Evolutionary conservation across 2,888 invertebrate species (phyloP), one percentile per base, ranked within the genome.

Genomic region (Archips crataeganus): DNA sequence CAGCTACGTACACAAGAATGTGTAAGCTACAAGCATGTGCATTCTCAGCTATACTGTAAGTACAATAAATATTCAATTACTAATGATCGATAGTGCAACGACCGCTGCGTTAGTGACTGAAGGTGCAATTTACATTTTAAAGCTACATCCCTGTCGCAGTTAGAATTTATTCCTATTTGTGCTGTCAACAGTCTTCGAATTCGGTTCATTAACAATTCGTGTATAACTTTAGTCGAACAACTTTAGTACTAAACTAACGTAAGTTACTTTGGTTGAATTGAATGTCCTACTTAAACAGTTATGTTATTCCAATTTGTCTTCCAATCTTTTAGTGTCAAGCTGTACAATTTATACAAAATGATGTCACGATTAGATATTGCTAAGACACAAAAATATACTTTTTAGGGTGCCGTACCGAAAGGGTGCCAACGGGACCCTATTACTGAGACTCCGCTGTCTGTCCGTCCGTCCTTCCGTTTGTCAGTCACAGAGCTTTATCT

Each of bases 91-190:
- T 49, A 67, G 76, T 71, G 74, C 76, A 76, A 62, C 71, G 76
- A 70, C 76, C 76, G 75, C 11, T 49, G 49, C 47, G 39, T 39
- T 39, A 39, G 39, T n/a, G 54, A 66, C 60, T 36, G n/a, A 65
- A 70, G 67, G 54, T 64, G 63, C 74, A 77, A 80, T 81, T 81
- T 79, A 79, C 79, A 79, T 80, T 79, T 78, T 66, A 78, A 78
- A 79, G 74, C 75, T 71, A 65, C 59, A 77, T 75, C 67, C 77
- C 68, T 64, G 75, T 69, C 75, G 65, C 70, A 70, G 66, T 67
- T 63, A 70, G 36, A 51, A 70, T 49, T 64, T 45, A 67, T 39
- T 62, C 42, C 3, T 15, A 62, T 42, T 62, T 60, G 34, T 60
- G 36, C 36, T 60, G 60, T n/a, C 36, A 60, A 60, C 13, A 8